Conservation (phyloP, 1,140 invertebrate species). For the Solenopsis fugax region DNA sequence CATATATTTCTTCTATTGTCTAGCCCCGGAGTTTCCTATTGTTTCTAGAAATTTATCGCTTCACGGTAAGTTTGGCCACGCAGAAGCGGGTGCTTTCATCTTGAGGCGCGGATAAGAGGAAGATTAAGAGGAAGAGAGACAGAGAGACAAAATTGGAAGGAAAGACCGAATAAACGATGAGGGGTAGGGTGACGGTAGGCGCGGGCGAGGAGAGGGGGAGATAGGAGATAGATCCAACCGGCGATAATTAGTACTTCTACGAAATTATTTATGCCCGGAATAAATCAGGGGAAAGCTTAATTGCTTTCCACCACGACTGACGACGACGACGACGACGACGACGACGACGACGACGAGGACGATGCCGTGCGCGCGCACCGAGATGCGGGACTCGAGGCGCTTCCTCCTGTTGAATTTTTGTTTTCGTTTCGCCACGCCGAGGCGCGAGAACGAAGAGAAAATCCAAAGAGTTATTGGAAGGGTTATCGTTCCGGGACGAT, state of each 20-base stretch:
- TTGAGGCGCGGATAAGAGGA: slow-evolving; percentile 67
- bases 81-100: slow-evolving; percentile 84
- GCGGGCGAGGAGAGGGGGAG: slow-evolving; percentile 24
- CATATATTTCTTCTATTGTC: slow-evolving; percentile 86
- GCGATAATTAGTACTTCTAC: slow-evolving; percentile 85
- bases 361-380: slow-evolving; percentile 16
- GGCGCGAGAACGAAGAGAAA: slow-evolving; percentile 45
- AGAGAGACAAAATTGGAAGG: slow-evolving; percentile 36
- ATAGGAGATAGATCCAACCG: slow-evolving; percentile 75
- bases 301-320: slow-evolving; percentile 79
- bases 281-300: slow-evolving; percentile 84
- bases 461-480: slow-evolving; percentile 60
- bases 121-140: slow-evolving; percentile 16
- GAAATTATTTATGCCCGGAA: slow-evolving; percentile 84
- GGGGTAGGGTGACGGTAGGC: neutral
- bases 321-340: slow-evolving; percentile 24
- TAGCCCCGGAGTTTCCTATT: slow-evolving; percentile 84
- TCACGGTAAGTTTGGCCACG: slow-evolving; percentile 84
- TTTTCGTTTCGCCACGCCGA: slow-evolving; percentile 11
- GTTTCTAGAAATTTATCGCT: slow-evolving; percentile 85
- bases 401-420: slow-evolving; percentile 53
- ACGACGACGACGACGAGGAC: slow-evolving; percentile 23
- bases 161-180: slow-evolving; percentile 73
- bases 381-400: slow-evolving; percentile 1
- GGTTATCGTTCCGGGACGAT: slow-evolving; percentile 39